Conservation (phyloP, 2,888 invertebrate genomes). For the Sussaba pulchella region DNA sequence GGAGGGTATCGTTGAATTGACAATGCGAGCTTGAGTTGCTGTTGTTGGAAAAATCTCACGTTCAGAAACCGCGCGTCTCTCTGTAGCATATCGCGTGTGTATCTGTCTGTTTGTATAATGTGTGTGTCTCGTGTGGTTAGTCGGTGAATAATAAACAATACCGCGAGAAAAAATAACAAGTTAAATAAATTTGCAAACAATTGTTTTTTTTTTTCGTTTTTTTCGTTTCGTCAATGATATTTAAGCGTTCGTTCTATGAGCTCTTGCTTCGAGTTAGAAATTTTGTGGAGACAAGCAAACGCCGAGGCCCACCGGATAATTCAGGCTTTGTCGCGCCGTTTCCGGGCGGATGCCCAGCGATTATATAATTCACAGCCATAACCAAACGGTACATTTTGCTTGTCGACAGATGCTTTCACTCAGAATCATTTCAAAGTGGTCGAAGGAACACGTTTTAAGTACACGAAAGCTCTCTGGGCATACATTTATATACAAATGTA, state of each 20-base stretch:
- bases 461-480: constrained; percentile 55
- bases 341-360: not conserved
- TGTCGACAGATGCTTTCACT: constrained; percentile 43
- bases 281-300: constrained; percentile 32
- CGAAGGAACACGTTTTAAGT: constrained; percentile 60
- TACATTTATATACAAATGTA: constrained; percentile 34
- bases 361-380: constrained; percentile 61
- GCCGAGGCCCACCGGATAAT: constrained; percentile 31
- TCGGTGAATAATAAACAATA: constrained; percentile 55
- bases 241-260: no score
- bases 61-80: constrained; percentile 61
- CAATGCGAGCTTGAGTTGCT: constrained; percentile 61
- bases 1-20: constrained; percentile 73
- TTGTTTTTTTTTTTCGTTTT: not conserved
- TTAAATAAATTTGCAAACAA: not conserved
- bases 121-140: constrained; percentile 40
- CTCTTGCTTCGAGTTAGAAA: not conserved
- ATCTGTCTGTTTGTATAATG: constrained; percentile 21
- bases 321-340: no score
- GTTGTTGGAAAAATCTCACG: constrained; percentile 55
- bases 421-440: constrained; percentile 35
- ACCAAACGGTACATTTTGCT: constrained; percentile 50
- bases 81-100: constrained; percentile 31
- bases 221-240: not conserved
- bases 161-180: constrained; percentile 8